These are phyloP conservation scores for Cheilosia vulpina DNA, from an alignment of 2,888 invertebrate genomes.

Conservation along the genomic window DNA sequence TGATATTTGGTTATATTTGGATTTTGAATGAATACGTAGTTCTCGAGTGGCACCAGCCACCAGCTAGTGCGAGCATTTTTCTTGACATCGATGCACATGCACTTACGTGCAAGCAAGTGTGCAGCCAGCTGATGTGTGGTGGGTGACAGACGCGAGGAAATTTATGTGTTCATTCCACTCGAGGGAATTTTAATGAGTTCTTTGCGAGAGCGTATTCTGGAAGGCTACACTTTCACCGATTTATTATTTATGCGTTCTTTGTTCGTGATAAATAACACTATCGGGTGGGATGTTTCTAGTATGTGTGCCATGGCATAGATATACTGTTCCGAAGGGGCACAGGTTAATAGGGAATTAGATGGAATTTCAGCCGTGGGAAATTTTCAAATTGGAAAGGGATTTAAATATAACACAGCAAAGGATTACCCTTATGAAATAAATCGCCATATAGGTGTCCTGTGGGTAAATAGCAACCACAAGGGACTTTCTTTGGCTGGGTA, in stretches of 20 bases:
- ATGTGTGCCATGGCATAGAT: background rate
- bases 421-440: background rate
- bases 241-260: constrained; percentile 25
- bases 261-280: constrained; percentile 20
- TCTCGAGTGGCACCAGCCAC: constrained; percentile 1
- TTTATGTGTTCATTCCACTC: constrained; percentile 47
- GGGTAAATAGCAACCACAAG: too few species aligned
- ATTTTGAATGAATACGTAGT: constrained; percentile 26
- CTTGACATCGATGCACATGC: constrained; percentile 21
- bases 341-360: background rate
- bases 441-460: too few species aligned
- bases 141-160: constrained; percentile 49
- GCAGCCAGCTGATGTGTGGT: constrained; percentile 52
- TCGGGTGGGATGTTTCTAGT: background rate
- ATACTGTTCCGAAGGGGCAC: background rate
- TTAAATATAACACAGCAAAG: background rate
- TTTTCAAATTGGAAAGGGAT: background rate
- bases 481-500: too few species aligned
- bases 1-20: constrained; percentile 41
- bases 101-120: constrained; percentile 25
- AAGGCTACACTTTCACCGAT: constrained; percentile 43
- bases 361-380: background rate
- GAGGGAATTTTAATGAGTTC: constrained; percentile 49
- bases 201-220: constrained; percentile 2
- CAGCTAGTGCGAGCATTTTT: background rate